Conservation (phyloP, 2,888 invertebrate species). For the Cheilosia impressa region DNA sequence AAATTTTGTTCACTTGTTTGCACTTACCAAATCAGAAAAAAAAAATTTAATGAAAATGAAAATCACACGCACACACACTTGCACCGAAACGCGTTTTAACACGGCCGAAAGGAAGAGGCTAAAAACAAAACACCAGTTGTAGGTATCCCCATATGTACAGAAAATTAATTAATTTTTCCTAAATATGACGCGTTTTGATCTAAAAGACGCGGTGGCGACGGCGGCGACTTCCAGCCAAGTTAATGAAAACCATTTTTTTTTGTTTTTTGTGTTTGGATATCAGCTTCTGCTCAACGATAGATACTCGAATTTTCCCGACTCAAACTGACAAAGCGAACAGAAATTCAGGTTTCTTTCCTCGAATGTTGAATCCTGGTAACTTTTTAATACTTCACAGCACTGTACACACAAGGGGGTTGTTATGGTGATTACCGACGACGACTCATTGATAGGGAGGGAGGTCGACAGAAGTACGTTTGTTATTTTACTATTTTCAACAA, state of each 20-base stretch:
- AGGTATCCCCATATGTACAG: neutral
- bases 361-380: conserved; percentile 14
- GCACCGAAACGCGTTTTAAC: neutral
- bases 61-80: neutral
- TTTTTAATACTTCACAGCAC: conserved; percentile 42
- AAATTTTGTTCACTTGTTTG: conserved; percentile 19
- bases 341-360: conserved; percentile 5
- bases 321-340: conserved; percentile 5
- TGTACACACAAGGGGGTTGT: conserved; percentile 63
- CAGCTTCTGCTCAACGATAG: neutral
- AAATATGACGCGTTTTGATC: neutral
- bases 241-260: conserved; percentile 10
- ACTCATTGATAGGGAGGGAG: neutral
- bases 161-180: neutral
- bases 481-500: neutral
- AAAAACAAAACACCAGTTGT: neutral
- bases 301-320: conserved; percentile 14
- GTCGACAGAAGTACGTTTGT: conserved; percentile 3
- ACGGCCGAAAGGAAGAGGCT: neutral
- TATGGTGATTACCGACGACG: conserved; percentile 51
- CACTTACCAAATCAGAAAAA: neutral
- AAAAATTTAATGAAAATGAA: neutral
- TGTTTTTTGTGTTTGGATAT: neutral
- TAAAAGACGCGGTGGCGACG: conserved; percentile 30
- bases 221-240: conserved; percentile 19